Evolutionary conservation across 2,113 vertebrate genomes (phyloP).

Genomic region (Aptenodytes patagonicus): DNA sequence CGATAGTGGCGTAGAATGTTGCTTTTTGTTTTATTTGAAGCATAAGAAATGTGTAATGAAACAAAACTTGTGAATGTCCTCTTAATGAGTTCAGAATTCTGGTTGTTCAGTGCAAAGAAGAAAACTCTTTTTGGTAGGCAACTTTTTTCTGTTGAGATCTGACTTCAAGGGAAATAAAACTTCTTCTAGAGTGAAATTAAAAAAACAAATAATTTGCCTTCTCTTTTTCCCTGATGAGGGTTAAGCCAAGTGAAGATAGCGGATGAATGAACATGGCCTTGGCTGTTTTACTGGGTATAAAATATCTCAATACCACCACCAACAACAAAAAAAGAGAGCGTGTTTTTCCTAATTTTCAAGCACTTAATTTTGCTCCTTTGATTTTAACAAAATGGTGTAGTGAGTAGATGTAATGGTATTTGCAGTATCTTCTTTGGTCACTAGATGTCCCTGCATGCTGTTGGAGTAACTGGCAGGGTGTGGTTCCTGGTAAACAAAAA

Average conservation of each 20-base stretch:
- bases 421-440: neutral
- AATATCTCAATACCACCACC: neutral
- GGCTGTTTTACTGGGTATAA: neutral
- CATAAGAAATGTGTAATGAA: neutral
- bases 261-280: neutral
- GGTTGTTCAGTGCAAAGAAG: neutral
- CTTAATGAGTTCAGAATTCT: neutral
- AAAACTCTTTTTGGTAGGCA: neutral
- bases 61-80: neutral
- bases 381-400: neutral
- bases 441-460: constrained; percentile 61
- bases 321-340: rapidly evolving
- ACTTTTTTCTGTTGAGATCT: neutral
- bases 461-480: neutral
- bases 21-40: neutral
- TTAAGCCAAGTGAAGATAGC: neutral
- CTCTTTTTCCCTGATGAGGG: neutral
- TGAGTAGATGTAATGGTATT: rapidly evolving
- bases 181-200: neutral
- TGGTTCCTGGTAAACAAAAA: neutral
- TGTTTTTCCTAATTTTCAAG: neutral
- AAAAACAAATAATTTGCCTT: neutral
- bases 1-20: neutral
- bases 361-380: neutral
- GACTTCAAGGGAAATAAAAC: neutral